Evolutionary conservation across 2,888 invertebrate genomes (phyloP), one percentile per base, ranked within the genome.

Genomic region (Agrilus mali): DNA sequence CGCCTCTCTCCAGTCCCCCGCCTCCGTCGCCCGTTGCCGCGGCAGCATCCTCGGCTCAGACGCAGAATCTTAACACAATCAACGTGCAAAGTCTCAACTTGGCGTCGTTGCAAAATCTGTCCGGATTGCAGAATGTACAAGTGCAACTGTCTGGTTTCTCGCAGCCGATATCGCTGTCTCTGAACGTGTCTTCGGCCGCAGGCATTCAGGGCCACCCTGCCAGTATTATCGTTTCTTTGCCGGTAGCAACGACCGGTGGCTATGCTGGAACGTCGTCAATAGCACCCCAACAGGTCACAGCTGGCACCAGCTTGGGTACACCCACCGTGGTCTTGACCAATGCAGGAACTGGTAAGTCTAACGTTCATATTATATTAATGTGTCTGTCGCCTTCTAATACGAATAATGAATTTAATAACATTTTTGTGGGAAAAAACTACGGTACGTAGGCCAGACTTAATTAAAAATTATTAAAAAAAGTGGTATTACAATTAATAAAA

Each of bases 71-170:
- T 16, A 56, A 53, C 52, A 64, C 59, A 47, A 61, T 68, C 67
- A 64, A 72, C 68, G 66, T 78, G 43, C 78, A 85, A 70, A 81
- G 84, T 53, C 73, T 86, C 52, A 85, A 85, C 64, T 70, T 86
- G 53, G 77, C 84, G 41, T 77, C 75, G 58, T 64, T 80, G 48
- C 77, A 78, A 54, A 78, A 69, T 54, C 64, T 85, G 43, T 79
- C 84, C 47, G 83, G 83, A 22, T 67, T 86, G 40, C 86, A 86
- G 63, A 86, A 85, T 64, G 82, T 85, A 42, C 83, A 85, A 69
- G 77, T 75, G 41, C 88, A 88, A 60, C 79, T 89, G 56, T 85
- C 87, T 10, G 87, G 86, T 34, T 75, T 89, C 43, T 77, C 86
- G n/a, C 86, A 87, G 53, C 87, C 88, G 4, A 86, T 89, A 54